Evolutionary conservation across 2,797 vertebrate genomes (phyloP).

Genomic region (Fundulus diaphanus): DNA sequence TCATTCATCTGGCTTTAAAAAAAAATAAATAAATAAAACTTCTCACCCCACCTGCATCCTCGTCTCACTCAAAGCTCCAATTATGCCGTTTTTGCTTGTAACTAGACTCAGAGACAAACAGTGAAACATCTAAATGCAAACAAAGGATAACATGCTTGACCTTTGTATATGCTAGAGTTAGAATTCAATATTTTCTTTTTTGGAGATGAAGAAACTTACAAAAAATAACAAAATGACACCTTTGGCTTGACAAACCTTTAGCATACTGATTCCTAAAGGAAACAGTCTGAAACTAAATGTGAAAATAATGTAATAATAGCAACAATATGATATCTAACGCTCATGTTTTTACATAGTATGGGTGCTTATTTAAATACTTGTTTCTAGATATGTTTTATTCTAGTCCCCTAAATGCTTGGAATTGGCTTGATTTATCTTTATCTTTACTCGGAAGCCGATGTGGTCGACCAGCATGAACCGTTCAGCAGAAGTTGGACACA

Average conservation of each 20-base stretch:
- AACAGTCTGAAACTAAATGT: not conserved
- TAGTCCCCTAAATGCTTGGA: not conserved
- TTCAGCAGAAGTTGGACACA: not conserved
- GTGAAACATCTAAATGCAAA: not conserved
- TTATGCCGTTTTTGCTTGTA: not conserved
- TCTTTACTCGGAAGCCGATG: not conserved
- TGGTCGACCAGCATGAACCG: not conserved
- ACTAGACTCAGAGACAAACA: not conserved
- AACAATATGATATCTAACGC: not conserved
- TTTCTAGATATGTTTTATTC: not conserved
- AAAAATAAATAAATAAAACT: too few species aligned
- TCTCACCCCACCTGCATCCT: not conserved
- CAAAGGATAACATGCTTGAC: not conserved
- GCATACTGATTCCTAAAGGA: not conserved
- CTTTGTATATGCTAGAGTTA: not conserved
- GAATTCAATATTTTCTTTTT: not conserved
- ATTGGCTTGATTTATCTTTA: conserved; percentile 3
- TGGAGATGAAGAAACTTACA: not conserved
- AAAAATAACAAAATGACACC: not conserved
- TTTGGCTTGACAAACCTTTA: not conserved
- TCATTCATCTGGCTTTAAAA: not conserved
- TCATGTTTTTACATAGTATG: not conserved
- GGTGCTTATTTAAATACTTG: not conserved
- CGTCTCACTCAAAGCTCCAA: not conserved
- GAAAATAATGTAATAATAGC: not conserved